Evolutionary conservation across 2,113 vertebrate species (phyloP), one percentile per base, ranked within the genome.

Genomic region (Colossoma macropomum): DNA sequence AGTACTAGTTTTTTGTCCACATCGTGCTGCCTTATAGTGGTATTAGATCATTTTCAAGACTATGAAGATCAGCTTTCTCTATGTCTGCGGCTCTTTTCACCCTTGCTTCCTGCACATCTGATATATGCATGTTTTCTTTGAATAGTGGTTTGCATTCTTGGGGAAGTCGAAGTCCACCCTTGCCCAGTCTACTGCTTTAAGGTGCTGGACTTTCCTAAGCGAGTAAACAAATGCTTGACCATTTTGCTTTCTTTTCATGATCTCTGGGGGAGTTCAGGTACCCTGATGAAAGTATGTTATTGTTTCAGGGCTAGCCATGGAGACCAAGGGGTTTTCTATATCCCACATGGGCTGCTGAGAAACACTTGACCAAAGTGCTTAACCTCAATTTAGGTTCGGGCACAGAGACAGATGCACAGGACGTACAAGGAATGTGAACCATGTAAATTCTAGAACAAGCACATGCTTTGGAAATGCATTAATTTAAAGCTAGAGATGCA

Each of bases 361-460:
- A 88, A 54, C 72, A 79, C 80, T 87, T 89, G 84, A 89, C 89
- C 34, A 63, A 54, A 27, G 81, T 77, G 75, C 80, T 89, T 90
- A 90, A 89, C 88, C 89, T 90, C 86, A 73, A 74, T 90, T 89
- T 85, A 69, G 71, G 77, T 63, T 78, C 71, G 82, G 34, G 54
- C 63, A 45, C 78, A 65, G 79, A 78, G 74, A 82, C 38, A 11
- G 86, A 85, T 48, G 66, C 85, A 81, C 25, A 8, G 32, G 52
- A 63, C 45, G 23, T 75, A 75, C 72, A 23, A 45, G 81, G 86
- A 88, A 82, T 85, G 85, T 62, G 66, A 79, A 79, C 77, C 30
- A 71, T 28, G 8, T 65, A 30, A 69, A 52, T 59, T 45, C 9
- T 45, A 9, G 74, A 86, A 27, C 84, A 74, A 85, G 80, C 78